Base-by-base conservation (phyloP, 2,113 vertebrate species). In the Catharus minimus region DNA sequence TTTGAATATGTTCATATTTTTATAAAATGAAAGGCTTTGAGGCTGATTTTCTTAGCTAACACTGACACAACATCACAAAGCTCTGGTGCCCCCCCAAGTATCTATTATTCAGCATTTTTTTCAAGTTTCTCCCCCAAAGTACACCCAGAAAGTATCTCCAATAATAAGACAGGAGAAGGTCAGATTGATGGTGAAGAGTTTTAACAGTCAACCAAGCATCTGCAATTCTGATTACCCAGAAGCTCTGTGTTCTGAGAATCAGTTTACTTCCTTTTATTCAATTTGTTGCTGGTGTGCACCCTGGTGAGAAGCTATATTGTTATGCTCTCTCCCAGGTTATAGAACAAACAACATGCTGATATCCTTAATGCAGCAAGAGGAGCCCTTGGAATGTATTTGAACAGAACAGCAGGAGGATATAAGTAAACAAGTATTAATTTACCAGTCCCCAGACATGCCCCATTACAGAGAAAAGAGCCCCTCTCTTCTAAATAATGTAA, bases 391-490 rank as follows among this genome's bases (percentile, higher is more conserved):
- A 84, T 86, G 93, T 56, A 36, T 86, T 91, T 95, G 78, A 92
- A 79, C 84, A 73, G 82, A 92, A 78, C 94, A 95, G 95, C 85
- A 82, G 94, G 95, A 90, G 80, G 89, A 89, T 90, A 80, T 92
- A 92, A 94, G 95, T 94, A 96, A 97, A 95, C 93, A 96, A 95
- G 93, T 91, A 93, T 96, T 96, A 95, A 97, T 96, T 96, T 97
- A 92, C 76, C 9, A 12, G 83, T 91, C 87, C 82, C 89, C 74
- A 82, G 86, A 74, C 62, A 62, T 22, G 52, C 30, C 82, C 84
- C 86, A 95, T 94, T 87, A 85, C 56, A 73, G 66, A 74, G 49
- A 78, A 91, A 90, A 94, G 77, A 93, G 80, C 69, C 73, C 77
- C 58, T 93, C 65, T 92, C 39, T 80, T 46, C 87, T 58, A 67